Evolutionary conservation across 2,113 vertebrate species (phyloP).

Genomic region (Nesogale talazaci): DNA sequence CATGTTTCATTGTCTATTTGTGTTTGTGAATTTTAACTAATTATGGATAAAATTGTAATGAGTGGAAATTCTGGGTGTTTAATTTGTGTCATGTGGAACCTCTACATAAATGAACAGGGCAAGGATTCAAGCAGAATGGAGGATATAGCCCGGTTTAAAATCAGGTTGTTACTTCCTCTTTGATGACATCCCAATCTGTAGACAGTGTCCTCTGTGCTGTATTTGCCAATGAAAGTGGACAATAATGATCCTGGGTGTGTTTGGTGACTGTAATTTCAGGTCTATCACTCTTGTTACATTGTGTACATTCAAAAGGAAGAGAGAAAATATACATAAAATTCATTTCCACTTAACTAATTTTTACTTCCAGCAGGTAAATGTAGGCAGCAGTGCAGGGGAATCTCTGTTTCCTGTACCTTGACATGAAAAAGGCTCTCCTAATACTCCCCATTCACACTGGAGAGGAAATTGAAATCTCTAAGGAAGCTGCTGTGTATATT

Average conservation of each 20-base stretch:
- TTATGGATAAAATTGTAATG: no score
- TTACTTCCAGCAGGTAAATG: constrained; percentile 96
- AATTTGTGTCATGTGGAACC: no score
- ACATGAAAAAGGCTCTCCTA: constrained; percentile 95
- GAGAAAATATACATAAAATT: constrained; percentile 98
- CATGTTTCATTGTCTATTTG: no score
- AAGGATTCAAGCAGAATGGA: no score
- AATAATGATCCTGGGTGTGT: constrained; percentile 94
- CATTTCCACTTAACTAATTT: constrained; percentile 98
- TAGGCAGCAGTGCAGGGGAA: no score
- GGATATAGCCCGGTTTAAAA: no score
- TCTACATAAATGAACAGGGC: no score
- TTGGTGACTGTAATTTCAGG: constrained; percentile 99
- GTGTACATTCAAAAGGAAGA: constrained; percentile 98
- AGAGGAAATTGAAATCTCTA: constrained; percentile 96
- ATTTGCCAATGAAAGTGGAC: constrained; percentile 99
- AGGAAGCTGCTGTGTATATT: constrained; percentile 99
- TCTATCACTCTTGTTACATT: constrained; percentile 99
- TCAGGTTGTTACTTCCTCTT: constrained; percentile 95
- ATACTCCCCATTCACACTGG: constrained; percentile 97
- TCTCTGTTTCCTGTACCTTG: constrained; percentile 93
- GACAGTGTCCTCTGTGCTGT: constrained; percentile 99
- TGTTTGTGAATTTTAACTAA: no score
- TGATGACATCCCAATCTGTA: constrained; percentile 97
- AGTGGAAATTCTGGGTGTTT: no score